Base-by-base conservation (phyloP, 2,797 vertebrate genomes). In the Gila robusta region DNA sequence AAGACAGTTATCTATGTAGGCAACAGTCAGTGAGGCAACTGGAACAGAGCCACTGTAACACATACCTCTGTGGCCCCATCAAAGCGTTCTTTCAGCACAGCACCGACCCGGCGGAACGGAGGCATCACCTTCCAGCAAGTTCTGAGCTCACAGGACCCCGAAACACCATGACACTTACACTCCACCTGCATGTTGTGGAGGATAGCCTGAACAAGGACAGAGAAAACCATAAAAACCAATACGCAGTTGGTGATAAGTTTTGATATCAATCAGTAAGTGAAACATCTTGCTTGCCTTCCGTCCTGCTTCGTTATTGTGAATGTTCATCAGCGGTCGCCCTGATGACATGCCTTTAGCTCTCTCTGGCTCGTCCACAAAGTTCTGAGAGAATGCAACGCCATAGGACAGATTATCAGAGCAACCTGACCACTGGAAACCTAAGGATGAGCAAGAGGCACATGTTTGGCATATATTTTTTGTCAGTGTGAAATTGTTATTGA, bases 51-150 rank as follows among this genome's bases (percentile, higher is more conserved):
- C 39, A 41, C 10, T n/a, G 23, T 73, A n/a, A 26, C 76, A 28
- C 76, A 7, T 91, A 96, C 96, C 94, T 97, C 96, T 0, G 93
- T 95, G 5, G 94, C 94, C 39, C 95, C 95, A 70, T 97, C 94
- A 0, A 94, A 96, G 62, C 94, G 95, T 59, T 96, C 96, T 91
- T 96, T 96, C 67, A 97, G 93, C 89, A 96, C 73, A 0, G 89
- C 82, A 4, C 96, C 95, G 2, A 96, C 93, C 1, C 94, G 92
- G 71, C 90, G 85, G 91, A 96, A 96, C 0, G 96, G 94, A 67
- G 96, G 96, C 94, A 96, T 95, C 85, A 94, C 96, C 89, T 96
- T 96, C 95, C 96, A 97, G 88, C 96, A 96, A 0, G 94, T 95
- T 89, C 88, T 90, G 82, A 96, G 84, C 91, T 96, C 92, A 5